Evolutionary conservation across 2,888 invertebrate species (phyloP).

Genomic region (Phymatocera aterrima): DNA sequence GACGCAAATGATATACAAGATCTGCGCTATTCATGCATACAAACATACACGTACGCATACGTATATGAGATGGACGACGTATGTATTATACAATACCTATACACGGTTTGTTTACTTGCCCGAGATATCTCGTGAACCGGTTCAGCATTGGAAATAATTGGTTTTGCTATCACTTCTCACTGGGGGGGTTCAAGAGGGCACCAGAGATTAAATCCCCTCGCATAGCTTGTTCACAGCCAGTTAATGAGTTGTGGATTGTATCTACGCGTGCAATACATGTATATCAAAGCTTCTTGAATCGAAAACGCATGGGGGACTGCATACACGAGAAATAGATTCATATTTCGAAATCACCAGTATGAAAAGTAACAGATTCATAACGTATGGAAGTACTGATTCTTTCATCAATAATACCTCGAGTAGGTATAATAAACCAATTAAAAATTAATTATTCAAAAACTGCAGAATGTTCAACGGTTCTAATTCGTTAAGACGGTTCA

Average conservation of each 20-base stretch:
- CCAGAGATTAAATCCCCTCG: slow-evolving; percentile 58
- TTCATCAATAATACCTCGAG: too few species aligned
- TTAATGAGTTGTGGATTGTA: slow-evolving; percentile 36
- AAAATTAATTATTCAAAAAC: too few species aligned
- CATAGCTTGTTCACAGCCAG: slow-evolving; percentile 5
- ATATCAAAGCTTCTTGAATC: not conserved
- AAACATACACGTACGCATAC: too few species aligned
- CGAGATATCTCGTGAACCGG: slow-evolving; percentile 64
- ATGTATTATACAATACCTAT: too few species aligned
- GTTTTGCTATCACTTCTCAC: slow-evolving; percentile 65
- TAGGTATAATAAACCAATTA: too few species aligned
- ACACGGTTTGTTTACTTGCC: slow-evolving; percentile 45
- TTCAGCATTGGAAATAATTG: slow-evolving; percentile 66
- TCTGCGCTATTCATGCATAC: too few species aligned
- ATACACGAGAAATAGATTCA: slow-evolving; percentile 11
- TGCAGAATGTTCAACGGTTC: too few species aligned
- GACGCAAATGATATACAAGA: slow-evolving; percentile 11
- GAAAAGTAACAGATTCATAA: not conserved
- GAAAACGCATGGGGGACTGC: slow-evolving; percentile 37
- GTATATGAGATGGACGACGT: too few species aligned
- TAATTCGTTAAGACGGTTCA: too few species aligned
- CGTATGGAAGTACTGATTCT: not conserved
- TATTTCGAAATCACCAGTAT: slow-evolving; percentile 1
- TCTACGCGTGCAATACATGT: not conserved
- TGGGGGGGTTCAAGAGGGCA: slow-evolving; percentile 67